A percentile compares a stretch with the other conserved stretches of the same genome.
phyloP scores from a whole-genome alignment of 2,888 invertebrate genomes.

The Azorinus chamasolen region DNA sequence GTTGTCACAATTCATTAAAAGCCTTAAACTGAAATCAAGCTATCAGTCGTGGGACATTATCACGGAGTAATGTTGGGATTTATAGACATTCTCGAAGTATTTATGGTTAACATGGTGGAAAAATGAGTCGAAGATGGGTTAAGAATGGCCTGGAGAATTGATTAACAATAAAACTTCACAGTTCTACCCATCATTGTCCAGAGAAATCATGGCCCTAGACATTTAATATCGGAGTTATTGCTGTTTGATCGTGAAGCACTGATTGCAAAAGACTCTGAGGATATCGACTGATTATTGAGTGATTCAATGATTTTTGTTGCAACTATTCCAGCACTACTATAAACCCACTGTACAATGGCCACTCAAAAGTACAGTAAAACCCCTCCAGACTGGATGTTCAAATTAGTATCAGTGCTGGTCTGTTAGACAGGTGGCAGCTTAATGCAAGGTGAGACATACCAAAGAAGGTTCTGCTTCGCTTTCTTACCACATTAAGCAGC shows the following conservation, averaged over 20 bases:
- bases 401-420: too few relatives aligned
- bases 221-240: constrained; percentile 23
- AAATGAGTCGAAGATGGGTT: constrained; percentile 17
- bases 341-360: too few relatives aligned
- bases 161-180: constrained; percentile 32
- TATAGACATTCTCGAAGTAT: constrained; percentile 25
- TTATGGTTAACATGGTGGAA: constrained; percentile 30
- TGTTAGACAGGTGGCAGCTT: too few relatives aligned
- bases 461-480: too few relatives aligned
- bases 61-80: not conserved
- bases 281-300: not conserved
- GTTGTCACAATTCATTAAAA: constrained; percentile 12
- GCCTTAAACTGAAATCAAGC: too few relatives aligned
- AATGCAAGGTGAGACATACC: too few relatives aligned
- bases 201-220: constrained; percentile 31
- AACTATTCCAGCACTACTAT: too few relatives aligned
- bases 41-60: too few relatives aligned
- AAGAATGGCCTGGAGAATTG: constrained; percentile 22
- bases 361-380: too few relatives aligned
- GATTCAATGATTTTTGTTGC: not conserved
- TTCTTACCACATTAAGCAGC: too few relatives aligned
- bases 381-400: too few relatives aligned
- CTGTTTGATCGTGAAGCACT: constrained; percentile 30
- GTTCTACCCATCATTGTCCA: constrained; percentile 21
- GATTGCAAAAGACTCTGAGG: constrained; percentile 10